Conservation (phyloP, 1,140 invertebrate species). For the Gerris buenoi region DNA sequence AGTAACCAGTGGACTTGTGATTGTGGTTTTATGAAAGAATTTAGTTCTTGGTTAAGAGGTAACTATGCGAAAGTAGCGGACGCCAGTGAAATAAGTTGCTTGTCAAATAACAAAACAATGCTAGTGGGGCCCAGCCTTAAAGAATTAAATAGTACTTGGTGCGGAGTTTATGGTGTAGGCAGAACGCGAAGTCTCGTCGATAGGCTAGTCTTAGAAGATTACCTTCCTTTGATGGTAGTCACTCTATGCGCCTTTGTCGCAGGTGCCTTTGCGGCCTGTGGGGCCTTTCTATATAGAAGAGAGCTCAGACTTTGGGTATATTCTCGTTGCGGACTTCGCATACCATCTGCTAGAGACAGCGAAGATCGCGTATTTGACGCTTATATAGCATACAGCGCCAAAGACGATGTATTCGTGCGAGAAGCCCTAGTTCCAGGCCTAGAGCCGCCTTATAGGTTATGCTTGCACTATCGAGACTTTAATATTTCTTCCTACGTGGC, state of each 20-base stretch:
- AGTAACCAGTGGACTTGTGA: conserved; percentile 82
- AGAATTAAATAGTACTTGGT: conserved; percentile 49
- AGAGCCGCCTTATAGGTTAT: conserved; percentile 56
- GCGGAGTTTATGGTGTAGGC: conserved; percentile 36
- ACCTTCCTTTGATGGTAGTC: conserved; percentile 57
- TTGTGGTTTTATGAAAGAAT: conserved; percentile 61
- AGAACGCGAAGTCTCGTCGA: conserved; percentile 38
- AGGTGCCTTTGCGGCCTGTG: conserved; percentile 52
- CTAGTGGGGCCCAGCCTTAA: conserved; percentile 43
- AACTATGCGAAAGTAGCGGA: conserved; percentile 46
- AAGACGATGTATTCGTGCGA: conserved; percentile 76
- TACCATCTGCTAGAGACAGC: conserved; percentile 59
- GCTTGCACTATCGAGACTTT: conserved; percentile 71
- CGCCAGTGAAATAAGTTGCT: conserved; percentile 24
- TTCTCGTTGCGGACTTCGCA: conserved; percentile 64
- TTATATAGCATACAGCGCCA: conserved; percentile 77
- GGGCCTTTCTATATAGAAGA: conserved; percentile 61
- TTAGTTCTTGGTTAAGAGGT: conserved; percentile 56
- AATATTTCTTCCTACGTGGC: conserved; percentile 69
- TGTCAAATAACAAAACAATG: conserved; percentile 25
- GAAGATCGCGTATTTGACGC: conserved; percentile 77
- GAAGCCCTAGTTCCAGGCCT: conserved; percentile 68
- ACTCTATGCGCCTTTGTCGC: conserved; percentile 56
- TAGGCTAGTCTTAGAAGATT: conserved; percentile 59
- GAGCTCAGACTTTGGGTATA: conserved; percentile 75